These are phyloP conservation scores for Sinocyclocheilus maitianheensis DNA, from an alignment of 2,113 vertebrate species.

Conservation along the genomic window DNA sequence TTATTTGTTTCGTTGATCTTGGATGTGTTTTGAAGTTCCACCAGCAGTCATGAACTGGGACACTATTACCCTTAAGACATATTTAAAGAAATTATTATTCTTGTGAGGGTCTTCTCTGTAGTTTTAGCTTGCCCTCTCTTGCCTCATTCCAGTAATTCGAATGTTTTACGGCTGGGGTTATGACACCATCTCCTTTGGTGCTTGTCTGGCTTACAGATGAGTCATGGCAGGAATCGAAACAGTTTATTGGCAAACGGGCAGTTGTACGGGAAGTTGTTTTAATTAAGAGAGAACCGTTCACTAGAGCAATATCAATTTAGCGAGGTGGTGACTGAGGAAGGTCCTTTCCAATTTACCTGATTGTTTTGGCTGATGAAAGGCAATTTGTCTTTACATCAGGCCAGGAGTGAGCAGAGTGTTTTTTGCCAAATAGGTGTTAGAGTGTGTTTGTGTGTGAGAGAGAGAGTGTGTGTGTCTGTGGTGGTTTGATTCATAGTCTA, in stretches of 20 bases:
- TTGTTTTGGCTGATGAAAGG: conserved; percentile 37
- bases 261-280: conserved; percentile 40
- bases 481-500: background rate
- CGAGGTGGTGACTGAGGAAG: conserved; percentile 15
- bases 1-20: conserved; percentile 17
- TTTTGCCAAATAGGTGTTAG: background rate
- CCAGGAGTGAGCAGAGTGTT: background rate
- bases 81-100: conserved; percentile 30
- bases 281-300: conserved; percentile 38
- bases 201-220: conserved; percentile 36
- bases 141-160: conserved; percentile 20
- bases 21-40: background rate
- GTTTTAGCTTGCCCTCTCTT: conserved; percentile 4
- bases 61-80: background rate
- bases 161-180: conserved; percentile 12
- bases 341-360: conserved; percentile 46
- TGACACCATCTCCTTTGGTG: conserved; percentile 25
- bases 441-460: background rate
- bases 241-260: conserved; percentile 39
- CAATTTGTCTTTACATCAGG: conserved; percentile 21
- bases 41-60: background rate
- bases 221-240: conserved; percentile 25
- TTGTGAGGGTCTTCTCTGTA: conserved; percentile 17
- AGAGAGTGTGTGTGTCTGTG: background rate
- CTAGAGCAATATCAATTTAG: conserved; percentile 37